Percentiles rank a stretch among this genome's conserved stretches.
These are phyloP conservation scores for Pheucticus melanocephalus DNA, from an alignment of 2,113 vertebrate species.

Conservation along the genomic window DNA sequence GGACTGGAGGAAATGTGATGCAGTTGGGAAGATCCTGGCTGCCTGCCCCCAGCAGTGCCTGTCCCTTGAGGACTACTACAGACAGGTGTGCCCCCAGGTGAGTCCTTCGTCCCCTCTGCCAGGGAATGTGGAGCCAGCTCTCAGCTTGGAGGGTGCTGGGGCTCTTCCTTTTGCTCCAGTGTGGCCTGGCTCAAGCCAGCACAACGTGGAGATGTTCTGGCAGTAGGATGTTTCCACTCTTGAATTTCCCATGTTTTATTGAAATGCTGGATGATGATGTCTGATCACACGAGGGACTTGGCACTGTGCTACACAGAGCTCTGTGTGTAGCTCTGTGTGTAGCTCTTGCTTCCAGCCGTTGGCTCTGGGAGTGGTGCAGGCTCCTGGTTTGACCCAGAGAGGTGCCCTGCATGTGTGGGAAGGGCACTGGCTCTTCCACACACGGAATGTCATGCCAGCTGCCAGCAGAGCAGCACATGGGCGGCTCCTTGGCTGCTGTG, in stretches of 20 bases:
- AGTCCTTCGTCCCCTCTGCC: background rate
- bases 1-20: slow-evolving; percentile 91
- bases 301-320: background rate
- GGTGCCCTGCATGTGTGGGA: rapidly evolving
- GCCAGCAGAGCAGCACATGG: background rate
- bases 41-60: slow-evolving; percentile 90
- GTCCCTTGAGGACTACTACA: slow-evolving; percentile 84
- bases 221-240: background rate
- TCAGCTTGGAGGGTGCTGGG: background rate
- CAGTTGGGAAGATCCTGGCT: slow-evolving; percentile 85
- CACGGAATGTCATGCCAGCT: background rate
- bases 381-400: background rate
- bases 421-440: background rate
- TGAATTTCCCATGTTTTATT: background rate
- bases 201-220: rapidly evolving
- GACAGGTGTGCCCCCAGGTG: slow-evolving; percentile 90
- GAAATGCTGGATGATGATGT: background rate
- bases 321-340: background rate
- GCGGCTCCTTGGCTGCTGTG: background rate
- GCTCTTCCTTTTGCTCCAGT: background rate
- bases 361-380: background rate
- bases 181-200: background rate
- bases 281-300: background rate
- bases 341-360: background rate
- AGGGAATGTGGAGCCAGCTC: rapidly evolving